Percentiles rank a stretch among this genome's conserved stretches.
Evolutionary conservation across 2,113 vertebrate genomes (phyloP).

Genomic region (Hydrochoerus hydrochaeris): DNA sequence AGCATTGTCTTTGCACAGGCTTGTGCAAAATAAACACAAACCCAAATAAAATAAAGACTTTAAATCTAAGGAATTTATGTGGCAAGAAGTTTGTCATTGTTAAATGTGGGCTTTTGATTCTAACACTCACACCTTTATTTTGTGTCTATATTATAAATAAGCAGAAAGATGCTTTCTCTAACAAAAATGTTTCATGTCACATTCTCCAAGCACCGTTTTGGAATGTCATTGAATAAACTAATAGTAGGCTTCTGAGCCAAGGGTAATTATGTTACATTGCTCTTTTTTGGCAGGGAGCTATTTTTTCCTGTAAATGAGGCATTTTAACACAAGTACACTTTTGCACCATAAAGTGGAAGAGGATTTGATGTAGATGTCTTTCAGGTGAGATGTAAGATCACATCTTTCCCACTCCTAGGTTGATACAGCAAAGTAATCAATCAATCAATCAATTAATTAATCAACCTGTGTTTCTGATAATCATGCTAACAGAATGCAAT

Average conservation of each 20-base stretch:
- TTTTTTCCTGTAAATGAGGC: constrained; percentile 60
- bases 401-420: constrained; percentile 56
- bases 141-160: constrained; percentile 40
- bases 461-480: constrained; percentile 27
- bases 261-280: constrained; percentile 54
- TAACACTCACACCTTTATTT: constrained; percentile 11
- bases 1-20: neutral
- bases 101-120: constrained; percentile 27
- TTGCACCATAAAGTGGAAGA: constrained; percentile 38
- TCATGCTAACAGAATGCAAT: neutral
- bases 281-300: constrained; percentile 61
- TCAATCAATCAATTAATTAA: constrained; percentile 64
- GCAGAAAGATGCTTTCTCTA: constrained; percentile 36
- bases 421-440: constrained; percentile 55
- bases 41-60: neutral
- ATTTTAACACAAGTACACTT: constrained; percentile 48
- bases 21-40: too few relatives aligned
- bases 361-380: constrained; percentile 59
- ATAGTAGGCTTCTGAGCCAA: constrained; percentile 53
- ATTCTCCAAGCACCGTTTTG: neutral
- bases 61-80: neutral
- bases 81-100: constrained; percentile 40
- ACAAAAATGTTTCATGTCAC: constrained; percentile 16
- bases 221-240: constrained; percentile 58
- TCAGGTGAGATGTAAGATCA: constrained; percentile 62